Evolutionary conservation across 1,140 invertebrate genomes (phyloP).

Genomic region (Hylaeus anthracinus): DNA sequence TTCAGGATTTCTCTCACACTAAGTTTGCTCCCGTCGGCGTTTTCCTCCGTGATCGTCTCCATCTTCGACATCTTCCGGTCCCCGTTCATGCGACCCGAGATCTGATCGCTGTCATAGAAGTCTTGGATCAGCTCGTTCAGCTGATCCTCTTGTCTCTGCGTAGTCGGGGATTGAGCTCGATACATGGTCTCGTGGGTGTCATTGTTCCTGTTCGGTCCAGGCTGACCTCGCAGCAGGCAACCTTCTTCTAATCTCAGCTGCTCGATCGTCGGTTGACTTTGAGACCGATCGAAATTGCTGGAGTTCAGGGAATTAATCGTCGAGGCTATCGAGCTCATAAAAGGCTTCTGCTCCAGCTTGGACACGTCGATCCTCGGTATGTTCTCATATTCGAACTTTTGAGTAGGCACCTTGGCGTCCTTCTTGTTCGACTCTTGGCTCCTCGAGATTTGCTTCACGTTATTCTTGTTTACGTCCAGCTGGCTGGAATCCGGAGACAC

Average conservation of each 20-base stretch:
- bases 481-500: constrained; percentile 37
- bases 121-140: constrained; percentile 75
- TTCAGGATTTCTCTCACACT: constrained; percentile 90
- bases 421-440: constrained; percentile 44
- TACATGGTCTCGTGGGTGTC: constrained; percentile 16
- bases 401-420: constrained; percentile 51
- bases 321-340: constrained; percentile 32
- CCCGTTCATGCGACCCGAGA: constrained; percentile 53
- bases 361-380: constrained; percentile 78
- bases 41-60: constrained; percentile 91
- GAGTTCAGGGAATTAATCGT: constrained; percentile 17
- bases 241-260: constrained; percentile 77
- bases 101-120: constrained; percentile 73
- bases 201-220: constrained; percentile 16
- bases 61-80: constrained; percentile 81
- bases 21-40: constrained; percentile 85
- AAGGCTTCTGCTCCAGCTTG: constrained; percentile 72
- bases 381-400: constrained; percentile 77
- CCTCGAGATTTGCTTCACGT: constrained; percentile 56
- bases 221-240: constrained; percentile 65
- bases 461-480: constrained; percentile 72
- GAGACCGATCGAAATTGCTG: constrained; percentile 32
- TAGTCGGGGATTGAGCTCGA: constrained; percentile 28
- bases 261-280: constrained; percentile 73
- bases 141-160: constrained; percentile 34